A percentile compares a stretch with the other conserved stretches of the same genome.
Evolutionary conservation across 2,888 invertebrate genomes (phyloP).

Genomic region (Neoitamus cyanurus): DNA sequence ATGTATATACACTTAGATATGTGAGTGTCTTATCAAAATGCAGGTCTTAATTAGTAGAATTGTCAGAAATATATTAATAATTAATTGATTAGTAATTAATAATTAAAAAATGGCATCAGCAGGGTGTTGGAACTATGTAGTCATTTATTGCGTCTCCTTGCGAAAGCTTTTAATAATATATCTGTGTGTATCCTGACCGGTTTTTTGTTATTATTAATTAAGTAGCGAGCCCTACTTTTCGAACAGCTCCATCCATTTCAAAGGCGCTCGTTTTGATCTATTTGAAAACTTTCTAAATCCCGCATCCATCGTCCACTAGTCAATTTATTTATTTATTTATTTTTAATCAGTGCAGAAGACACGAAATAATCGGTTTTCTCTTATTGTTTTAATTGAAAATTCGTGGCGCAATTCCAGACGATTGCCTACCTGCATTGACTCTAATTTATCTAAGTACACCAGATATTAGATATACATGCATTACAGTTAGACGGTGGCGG

Average conservation of each 20-base stretch:
- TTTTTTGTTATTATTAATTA: neutral
- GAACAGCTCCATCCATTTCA: neutral
- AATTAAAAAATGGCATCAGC: no score
- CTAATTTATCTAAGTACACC: conserved; percentile 9
- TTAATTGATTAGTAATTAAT: no score
- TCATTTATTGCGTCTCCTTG: no score
- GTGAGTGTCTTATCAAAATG: no score
- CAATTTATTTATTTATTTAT: neutral
- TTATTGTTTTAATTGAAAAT: conserved; percentile 11
- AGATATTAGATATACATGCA: neutral
- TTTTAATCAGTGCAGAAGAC: neutral
- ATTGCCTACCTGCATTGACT: neutral
- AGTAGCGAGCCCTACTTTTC: neutral
- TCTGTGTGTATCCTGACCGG: no score
- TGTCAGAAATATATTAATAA: no score
- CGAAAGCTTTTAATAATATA: no score
- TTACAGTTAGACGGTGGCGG: neutral
- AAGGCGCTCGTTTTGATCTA: neutral
- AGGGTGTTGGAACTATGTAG: no score
- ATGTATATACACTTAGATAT: no score
- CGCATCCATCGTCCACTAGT: neutral
- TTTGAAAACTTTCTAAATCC: neutral
- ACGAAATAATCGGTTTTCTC: neutral
- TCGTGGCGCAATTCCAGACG: neutral
- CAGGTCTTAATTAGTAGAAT: no score